A percentile compares a stretch with the other conserved stretches of the same genome.
Conservation (phyloP, 2,797 vertebrate species). For the Gallinago solitaria region DNA sequence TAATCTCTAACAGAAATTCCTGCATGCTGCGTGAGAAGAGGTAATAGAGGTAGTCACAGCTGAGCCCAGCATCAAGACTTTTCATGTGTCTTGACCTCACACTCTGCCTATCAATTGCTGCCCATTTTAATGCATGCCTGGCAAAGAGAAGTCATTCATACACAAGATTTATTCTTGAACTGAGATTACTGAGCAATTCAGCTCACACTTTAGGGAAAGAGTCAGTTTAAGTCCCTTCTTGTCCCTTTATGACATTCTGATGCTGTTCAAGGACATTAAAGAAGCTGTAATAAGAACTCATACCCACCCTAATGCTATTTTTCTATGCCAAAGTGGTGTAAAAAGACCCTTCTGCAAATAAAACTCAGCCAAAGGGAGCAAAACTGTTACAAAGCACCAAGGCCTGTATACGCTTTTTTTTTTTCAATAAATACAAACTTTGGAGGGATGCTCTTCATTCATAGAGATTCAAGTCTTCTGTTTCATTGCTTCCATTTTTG, state of each 20-base stretch:
- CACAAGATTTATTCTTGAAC: background rate
- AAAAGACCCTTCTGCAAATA: background rate
- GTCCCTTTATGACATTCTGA: background rate
- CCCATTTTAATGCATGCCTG: background rate
- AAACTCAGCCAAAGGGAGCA: background rate
- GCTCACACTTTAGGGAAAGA: background rate
- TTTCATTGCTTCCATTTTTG: background rate
- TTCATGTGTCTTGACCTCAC: background rate
- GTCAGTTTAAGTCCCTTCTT: background rate
- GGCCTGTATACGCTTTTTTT: background rate
- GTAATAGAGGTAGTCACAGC: background rate
- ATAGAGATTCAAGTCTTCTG: background rate
- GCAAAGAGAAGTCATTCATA: background rate
- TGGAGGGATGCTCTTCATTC: background rate
- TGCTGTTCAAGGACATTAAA: background rate
- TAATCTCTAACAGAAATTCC: background rate
- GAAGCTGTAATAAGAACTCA: background rate
- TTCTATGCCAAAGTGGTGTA: background rate
- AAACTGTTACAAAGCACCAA: background rate
- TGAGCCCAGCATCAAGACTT: background rate
- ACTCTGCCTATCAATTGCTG: background rate
- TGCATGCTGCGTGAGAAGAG: background rate
- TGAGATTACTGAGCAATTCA: background rate
- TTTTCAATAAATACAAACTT: background rate
- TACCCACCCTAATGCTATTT: background rate